phyloP scores from a whole-genome alignment of 2,888 invertebrate genomes.

The Cenopis cana region DNA sequence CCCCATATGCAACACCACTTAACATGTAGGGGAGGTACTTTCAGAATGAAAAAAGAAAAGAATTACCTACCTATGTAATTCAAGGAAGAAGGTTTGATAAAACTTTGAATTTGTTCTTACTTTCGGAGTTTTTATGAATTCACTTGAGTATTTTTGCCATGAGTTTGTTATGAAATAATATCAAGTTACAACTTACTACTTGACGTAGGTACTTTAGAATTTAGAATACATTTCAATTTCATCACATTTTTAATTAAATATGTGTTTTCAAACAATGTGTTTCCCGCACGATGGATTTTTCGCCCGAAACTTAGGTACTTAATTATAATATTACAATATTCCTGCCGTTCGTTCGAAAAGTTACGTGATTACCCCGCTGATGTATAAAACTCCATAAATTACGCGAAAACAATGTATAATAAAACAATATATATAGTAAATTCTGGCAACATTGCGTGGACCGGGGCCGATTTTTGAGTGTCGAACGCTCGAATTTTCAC shows the following conservation, averaged over 20 bases:
- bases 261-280: no score
- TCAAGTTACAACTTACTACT: background rate
- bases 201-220: background rate
- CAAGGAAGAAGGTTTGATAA: background rate
- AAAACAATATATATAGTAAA: no score
- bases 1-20: no score
- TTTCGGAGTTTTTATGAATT: conserved; percentile 25
- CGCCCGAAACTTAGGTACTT: no score
- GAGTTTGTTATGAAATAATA: conserved; percentile 12
- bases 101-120: background rate
- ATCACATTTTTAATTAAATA: no score
- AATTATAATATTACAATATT: no score
- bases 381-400: conserved; percentile 39
- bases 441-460: conserved; percentile 35
- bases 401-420: conserved; percentile 32
- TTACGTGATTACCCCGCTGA: conserved; percentile 8
- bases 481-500: no score
- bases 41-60: conserved; percentile 1
- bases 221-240: no score
- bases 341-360: no score
- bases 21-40: background rate
- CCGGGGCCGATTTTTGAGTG: no score
- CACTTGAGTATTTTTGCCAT: conserved; percentile 5
- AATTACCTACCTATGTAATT: conserved; percentile 9
- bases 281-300: no score